Evolutionary conservation across 2,113 vertebrate genomes (phyloP).

Genomic region (Grammomys dolichurus): DNA sequence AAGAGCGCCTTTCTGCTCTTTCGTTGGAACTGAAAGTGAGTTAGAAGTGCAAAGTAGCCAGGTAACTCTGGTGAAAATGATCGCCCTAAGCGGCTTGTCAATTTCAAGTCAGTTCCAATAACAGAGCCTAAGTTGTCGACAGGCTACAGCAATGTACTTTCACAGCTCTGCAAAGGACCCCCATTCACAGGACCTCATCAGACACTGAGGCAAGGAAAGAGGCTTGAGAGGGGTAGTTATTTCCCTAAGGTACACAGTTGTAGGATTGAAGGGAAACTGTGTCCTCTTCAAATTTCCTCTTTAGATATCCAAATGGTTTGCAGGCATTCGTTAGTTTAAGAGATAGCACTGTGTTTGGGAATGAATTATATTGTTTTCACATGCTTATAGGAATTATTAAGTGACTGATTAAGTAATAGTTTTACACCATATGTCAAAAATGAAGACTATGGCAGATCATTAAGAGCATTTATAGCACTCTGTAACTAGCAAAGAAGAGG

Average conservation of each 20-base stretch:
- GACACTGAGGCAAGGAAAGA: conserved; percentile 36
- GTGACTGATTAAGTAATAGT: conserved; percentile 6
- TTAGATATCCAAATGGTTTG: background rate
- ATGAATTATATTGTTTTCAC: conserved; percentile 25
- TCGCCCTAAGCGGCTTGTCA: background rate
- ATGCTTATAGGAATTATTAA: background rate
- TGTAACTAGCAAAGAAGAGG: background rate
- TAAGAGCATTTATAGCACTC: background rate
- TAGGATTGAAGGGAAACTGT: conserved; percentile 24
- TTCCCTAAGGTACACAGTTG: conserved; percentile 46
- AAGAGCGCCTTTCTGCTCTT: background rate
- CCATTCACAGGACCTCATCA: conserved; percentile 43
- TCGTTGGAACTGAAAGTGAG: background rate
- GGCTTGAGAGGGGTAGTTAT: conserved; percentile 37
- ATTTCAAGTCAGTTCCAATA: conserved; percentile 17
- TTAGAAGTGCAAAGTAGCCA: background rate
- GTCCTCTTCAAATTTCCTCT: background rate
- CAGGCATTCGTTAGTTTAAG: background rate
- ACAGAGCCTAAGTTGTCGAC: conserved; percentile 5
- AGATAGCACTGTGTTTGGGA: background rate
- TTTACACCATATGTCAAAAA: background rate
- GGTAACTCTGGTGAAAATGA: conserved; percentile 32
- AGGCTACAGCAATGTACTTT: background rate
- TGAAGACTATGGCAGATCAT: background rate
- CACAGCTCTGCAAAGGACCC: conserved; percentile 27